Evolutionary conservation across 2,113 vertebrate genomes (phyloP), one percentile per base, ranked within the genome.

Genomic region (Sphaerodactylus townsendi): DNA sequence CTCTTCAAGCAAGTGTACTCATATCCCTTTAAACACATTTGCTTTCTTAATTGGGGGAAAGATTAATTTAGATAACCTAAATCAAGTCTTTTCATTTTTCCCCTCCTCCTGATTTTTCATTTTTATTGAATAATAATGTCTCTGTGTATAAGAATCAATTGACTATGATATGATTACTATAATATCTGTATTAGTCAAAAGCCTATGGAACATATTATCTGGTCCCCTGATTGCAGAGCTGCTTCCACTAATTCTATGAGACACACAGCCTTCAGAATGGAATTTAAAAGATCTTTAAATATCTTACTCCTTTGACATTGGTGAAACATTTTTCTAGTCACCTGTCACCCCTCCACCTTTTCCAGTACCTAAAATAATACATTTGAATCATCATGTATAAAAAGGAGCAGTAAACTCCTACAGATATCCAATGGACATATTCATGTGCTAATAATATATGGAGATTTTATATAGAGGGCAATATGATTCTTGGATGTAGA

Each of bases 111-210:
- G 35, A 39, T 70, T 84, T 84, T 46, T 74, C 59, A 81, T 68
- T 81, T 37, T 90, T 28, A 86, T 77, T 35, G 39, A 59, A 80
- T 87, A 74, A 77, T 59, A 65, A 65, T 66, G 37, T 72, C 65
- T 81, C 66, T 48, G 13, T 87, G 76, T 30, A 66, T 78, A 50
- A 80, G 79, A 74, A 74, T 82, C 37, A 83, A 75, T 44, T 79
- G n/a, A 83, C 77, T 83, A 79, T 84, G 33, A 76, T 79, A 74
- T 39, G 50, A 75, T 87, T 73, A 59, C 30, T 81, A 14, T 77
- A 72, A 77, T 83, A 48, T 72, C 77, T 86, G 11, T 48, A 77
- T 72, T 76, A 33, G 59, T 21, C 8, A 64, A 48, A 83, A 86
- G 44, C 78, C 59, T 86, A 81, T 83, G 82, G 56, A 83, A 75